Conservation (phyloP, 2,113 vertebrate genomes). For the Cheirogaleus medius region DNA sequence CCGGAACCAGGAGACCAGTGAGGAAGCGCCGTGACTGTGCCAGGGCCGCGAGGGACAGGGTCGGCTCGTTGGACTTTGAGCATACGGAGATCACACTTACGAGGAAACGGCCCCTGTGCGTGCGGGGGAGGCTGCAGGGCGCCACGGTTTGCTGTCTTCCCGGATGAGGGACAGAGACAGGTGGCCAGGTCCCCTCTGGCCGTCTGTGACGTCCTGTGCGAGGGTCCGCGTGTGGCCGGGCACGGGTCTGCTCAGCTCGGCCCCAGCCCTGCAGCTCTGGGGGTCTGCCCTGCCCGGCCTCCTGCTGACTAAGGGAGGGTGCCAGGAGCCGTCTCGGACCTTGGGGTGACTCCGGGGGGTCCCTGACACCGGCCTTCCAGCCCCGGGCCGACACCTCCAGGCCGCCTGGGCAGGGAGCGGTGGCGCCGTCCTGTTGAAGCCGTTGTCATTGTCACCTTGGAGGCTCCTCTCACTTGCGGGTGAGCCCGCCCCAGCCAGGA, state of each 20-base stretch:
- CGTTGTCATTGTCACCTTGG: rapidly evolving
- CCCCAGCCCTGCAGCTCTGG: too few relatives aligned
- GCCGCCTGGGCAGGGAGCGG: rapidly evolving
- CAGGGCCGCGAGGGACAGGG: background rate
- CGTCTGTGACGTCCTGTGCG: too few relatives aligned
- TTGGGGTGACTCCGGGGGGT: background rate
- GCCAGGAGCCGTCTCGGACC: too few relatives aligned
- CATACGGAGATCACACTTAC: background rate
- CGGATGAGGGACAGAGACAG: background rate
- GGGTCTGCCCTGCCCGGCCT: background rate
- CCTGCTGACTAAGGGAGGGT: background rate
- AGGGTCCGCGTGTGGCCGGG: too few relatives aligned
- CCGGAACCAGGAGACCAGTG: too few relatives aligned
- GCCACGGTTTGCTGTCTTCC: background rate
- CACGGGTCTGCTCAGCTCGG: background rate
- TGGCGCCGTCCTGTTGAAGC: too few relatives aligned
- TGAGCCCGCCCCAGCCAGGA: rapidly evolving
- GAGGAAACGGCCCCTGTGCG: rapidly evolving
- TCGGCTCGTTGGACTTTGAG: background rate
- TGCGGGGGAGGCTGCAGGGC: rapidly evolving
- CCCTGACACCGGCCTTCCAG: background rate
- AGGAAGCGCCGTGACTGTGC: rapidly evolving
- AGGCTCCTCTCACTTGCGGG: background rate
- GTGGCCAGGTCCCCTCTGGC: background rate
- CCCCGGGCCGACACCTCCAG: background rate